These are phyloP conservation scores for Mongoloraphidia duomilia DNA, from an alignment of 2,888 invertebrate species.

Conservation along the genomic window DNA sequence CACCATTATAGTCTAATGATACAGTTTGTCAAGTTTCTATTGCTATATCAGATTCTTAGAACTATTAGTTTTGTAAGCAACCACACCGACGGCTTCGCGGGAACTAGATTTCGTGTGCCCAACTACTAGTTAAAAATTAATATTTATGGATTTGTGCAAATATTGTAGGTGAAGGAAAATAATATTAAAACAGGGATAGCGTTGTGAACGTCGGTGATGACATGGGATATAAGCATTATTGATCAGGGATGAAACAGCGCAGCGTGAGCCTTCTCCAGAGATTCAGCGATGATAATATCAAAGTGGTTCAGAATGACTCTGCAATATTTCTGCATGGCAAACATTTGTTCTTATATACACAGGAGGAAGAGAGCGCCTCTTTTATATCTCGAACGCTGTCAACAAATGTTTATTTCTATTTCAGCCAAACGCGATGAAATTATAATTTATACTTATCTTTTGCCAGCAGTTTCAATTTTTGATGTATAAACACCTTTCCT, in stretches of 20 bases:
- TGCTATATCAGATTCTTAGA: no score
- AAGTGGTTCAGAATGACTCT: slow-evolving; percentile 2
- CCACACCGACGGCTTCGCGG: no score
- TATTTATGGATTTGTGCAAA: no score
- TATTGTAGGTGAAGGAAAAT: no score
- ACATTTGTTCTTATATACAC: background rate
- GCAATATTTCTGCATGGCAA: slow-evolving; percentile 2
- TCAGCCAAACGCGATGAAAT: background rate
- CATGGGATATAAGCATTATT: slow-evolving; percentile 2
- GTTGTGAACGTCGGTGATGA: background rate
- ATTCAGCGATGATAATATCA: background rate
- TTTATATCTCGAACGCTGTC: no score
- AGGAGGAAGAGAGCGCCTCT: no score
- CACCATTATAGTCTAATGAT: no score
- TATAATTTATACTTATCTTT: background rate
- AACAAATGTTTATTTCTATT: background rate
- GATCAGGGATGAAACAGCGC: slow-evolving; percentile 2
- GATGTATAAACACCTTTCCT: background rate
- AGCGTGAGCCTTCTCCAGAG: background rate
- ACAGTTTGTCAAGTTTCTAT: no score
- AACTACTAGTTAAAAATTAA: no score
- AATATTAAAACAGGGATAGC: background rate
- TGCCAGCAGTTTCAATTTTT: background rate
- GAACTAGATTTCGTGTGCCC: no score
- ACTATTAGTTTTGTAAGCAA: no score